Percentiles rank a stretch among this genome's conserved stretches.
Evolutionary conservation across 2,888 invertebrate species (phyloP).

Genomic region (Oxycera nigricornis): DNA sequence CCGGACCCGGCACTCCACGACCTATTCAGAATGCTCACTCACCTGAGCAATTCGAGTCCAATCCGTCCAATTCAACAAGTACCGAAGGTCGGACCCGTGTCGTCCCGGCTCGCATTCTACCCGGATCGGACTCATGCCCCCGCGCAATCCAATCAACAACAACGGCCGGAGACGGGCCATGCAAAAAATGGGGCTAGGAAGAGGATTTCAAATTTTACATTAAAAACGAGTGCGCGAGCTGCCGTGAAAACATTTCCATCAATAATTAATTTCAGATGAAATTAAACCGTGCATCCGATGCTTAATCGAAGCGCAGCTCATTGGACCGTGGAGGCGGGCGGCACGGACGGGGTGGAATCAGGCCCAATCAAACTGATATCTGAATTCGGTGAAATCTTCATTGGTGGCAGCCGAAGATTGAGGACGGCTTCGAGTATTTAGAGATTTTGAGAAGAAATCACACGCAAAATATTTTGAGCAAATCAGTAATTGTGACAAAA

Average conservation of each 20-base stretch:
- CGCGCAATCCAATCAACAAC: conserved; percentile 38
- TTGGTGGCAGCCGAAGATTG: too few species aligned
- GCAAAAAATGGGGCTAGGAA: conserved; percentile 20
- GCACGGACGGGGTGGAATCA: too few species aligned
- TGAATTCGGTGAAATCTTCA: too few species aligned
- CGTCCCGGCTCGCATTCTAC: neutral
- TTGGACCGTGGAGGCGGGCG: neutral
- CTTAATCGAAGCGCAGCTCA: conserved; percentile 36
- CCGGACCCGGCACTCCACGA: neutral
- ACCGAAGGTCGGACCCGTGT: neutral
- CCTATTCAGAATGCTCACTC: conserved; percentile 40
- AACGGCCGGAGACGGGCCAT: conserved; percentile 2
- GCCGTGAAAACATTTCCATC: conserved; percentile 35
- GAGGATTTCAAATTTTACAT: conserved; percentile 38
- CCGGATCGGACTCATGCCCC: conserved; percentile 19
- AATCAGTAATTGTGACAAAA: too few species aligned
- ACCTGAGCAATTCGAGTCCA: conserved; percentile 19
- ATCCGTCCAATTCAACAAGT: conserved; percentile 40
- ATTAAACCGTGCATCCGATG: conserved; percentile 43
- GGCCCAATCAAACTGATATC: too few species aligned
- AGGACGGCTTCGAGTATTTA: too few species aligned
- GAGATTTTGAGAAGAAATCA: too few species aligned
- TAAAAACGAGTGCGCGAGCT: conserved; percentile 16
- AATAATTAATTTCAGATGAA: conserved; percentile 43
- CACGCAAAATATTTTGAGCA: too few species aligned